These are phyloP conservation scores for Macrophya annulata DNA, from an alignment of 2,888 invertebrate species.

Conservation along the genomic window DNA sequence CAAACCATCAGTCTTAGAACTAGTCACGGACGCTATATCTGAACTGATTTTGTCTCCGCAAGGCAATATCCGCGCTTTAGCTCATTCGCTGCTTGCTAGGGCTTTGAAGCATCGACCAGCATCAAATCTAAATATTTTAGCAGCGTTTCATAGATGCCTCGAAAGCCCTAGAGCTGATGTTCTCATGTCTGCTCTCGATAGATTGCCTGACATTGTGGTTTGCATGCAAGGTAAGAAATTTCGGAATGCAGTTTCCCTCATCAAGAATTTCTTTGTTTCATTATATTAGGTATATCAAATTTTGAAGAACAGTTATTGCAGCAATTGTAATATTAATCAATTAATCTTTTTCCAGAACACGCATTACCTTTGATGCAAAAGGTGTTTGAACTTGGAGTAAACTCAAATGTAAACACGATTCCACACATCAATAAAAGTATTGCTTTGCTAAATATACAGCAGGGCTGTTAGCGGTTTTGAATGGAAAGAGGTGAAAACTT, in stretches of 20 bases:
- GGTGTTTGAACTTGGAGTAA: conserved; percentile 91
- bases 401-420: conserved; percentile 89
- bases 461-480: conserved; percentile 84
- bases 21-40: conserved; percentile 84
- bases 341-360: conserved; percentile 83
- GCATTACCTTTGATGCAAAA: conserved; percentile 89
- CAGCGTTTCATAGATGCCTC: conserved; percentile 90
- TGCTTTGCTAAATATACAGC: conserved; percentile 90
- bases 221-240: conserved; percentile 86
- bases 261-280: background rate
- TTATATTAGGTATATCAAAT: conserved; percentile 12
- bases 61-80: conserved; percentile 85
- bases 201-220: conserved; percentile 91
- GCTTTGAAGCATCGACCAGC: conserved; percentile 87
- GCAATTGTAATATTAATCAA: conserved; percentile 1
- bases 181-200: conserved; percentile 89
- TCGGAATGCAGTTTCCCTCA: background rate
- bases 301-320: background rate
- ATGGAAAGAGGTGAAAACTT: background rate
- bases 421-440: conserved; percentile 90
- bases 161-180: conserved; percentile 91
- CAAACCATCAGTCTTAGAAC: conserved; percentile 85
- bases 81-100: conserved; percentile 87
- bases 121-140: conserved; percentile 85
- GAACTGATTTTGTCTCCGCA: conserved; percentile 84